Percentiles rank a stretch among this genome's conserved stretches.
Evolutionary conservation across 2,888 invertebrate genomes (phyloP).

Genomic region (Hydriomena furcata): DNA sequence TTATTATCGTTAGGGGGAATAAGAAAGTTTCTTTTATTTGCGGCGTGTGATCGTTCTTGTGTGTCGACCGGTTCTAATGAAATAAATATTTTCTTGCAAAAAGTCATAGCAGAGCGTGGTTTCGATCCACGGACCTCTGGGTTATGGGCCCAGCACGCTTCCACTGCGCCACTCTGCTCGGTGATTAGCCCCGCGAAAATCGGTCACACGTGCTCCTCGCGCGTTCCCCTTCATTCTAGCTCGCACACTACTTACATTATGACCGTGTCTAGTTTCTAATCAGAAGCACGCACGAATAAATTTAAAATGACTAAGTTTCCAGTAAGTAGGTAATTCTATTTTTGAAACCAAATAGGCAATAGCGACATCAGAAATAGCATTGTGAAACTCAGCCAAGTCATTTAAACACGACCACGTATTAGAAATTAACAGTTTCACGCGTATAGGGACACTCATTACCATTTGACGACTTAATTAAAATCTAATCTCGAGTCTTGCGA

Average conservation of each 20-base stretch:
- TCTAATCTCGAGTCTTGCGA: slow-evolving; percentile 47
- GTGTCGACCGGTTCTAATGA: not conserved
- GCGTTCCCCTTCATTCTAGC: slow-evolving; percentile 21
- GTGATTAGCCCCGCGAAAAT: slow-evolving; percentile 23
- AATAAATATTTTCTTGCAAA: not conserved
- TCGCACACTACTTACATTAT: slow-evolving; percentile 14
- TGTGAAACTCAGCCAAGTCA: slow-evolving; percentile 12
- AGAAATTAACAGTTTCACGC: slow-evolving; percentile 40
- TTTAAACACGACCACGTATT: slow-evolving; percentile 19
- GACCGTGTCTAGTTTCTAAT: slow-evolving; percentile 6
- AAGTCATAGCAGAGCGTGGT: slow-evolving; percentile 79
- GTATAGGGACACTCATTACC: slow-evolving; percentile 40
- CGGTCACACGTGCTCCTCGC: slow-evolving; percentile 32
- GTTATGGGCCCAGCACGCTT: slow-evolving; percentile 92
- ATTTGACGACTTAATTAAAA: slow-evolving; percentile 53
- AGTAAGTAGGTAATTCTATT: slow-evolving; percentile 4
- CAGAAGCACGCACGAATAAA: slow-evolving; percentile 14
- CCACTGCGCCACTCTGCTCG: slow-evolving; percentile 89
- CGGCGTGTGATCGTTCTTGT: slow-evolving; percentile 1
- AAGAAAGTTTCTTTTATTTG: slow-evolving; percentile 5
- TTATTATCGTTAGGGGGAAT: slow-evolving; percentile 20
- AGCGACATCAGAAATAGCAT: slow-evolving; percentile 2
- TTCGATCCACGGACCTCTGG: slow-evolving; percentile 63
- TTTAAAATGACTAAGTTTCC: slow-evolving; percentile 10
- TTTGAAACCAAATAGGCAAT: not conserved